A percentile compares a stretch with the other conserved stretches of the same genome.
Conservation (phyloP, 2,797 vertebrate genomes). For the Pipistrellus pipistrellus region DNA sequence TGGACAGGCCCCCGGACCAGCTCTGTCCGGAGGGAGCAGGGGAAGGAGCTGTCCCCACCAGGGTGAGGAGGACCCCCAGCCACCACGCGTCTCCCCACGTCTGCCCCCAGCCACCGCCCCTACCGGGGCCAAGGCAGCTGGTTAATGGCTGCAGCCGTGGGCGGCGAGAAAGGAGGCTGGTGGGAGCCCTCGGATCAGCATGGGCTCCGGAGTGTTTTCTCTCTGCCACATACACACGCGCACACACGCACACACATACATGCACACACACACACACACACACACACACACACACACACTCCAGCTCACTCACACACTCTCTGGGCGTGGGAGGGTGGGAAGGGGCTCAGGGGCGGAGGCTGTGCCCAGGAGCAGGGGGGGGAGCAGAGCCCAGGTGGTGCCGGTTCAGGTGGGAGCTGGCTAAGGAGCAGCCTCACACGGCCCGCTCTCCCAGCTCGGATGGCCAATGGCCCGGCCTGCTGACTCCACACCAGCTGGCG, state of each 20-base stretch:
- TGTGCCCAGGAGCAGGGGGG: too few species aligned
- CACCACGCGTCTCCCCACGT: neutral
- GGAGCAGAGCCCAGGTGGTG: neutral
- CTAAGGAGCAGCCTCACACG: neutral
- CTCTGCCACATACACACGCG: too few species aligned
- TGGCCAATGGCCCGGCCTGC: neutral
- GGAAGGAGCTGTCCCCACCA: neutral
- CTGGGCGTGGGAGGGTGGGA: accelerated
- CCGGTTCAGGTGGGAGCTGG: neutral
- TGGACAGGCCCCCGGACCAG: neutral
- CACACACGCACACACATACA: too few species aligned
- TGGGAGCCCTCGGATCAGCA: too few species aligned
- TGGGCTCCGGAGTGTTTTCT: too few species aligned
- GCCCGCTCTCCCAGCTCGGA: neutral
- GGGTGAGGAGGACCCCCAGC: neutral
- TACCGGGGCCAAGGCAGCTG: neutral
- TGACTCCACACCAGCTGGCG: slow-evolving; percentile 13
- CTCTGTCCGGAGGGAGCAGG: accelerated
- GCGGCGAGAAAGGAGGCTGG: too few species aligned
- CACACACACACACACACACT: too few species aligned
- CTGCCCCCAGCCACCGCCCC: too few species aligned
- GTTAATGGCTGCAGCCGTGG: too few species aligned
- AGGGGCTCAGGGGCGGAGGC: too few species aligned
- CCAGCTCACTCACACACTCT: accelerated
- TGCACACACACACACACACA: too few species aligned